Conservation (phyloP, 2,113 vertebrate genomes). For the Phaetusa simplex region DNA sequence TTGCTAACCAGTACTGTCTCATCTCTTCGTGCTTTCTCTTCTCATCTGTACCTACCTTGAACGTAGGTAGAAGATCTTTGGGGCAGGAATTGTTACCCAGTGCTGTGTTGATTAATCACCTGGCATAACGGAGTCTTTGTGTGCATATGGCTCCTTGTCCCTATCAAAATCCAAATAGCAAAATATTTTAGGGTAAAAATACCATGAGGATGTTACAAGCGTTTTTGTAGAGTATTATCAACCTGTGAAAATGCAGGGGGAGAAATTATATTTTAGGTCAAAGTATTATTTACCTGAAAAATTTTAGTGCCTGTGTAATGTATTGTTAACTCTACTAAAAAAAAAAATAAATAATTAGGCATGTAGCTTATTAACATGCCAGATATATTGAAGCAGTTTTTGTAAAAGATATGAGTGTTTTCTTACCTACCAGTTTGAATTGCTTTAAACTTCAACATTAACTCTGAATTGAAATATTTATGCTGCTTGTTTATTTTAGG, state of each 20-base stretch:
- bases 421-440: neutral
- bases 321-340: neutral
- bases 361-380: neutral
- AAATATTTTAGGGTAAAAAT: neutral
- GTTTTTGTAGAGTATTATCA: neutral
- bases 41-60: neutral
- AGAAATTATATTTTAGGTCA: neutral
- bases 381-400: neutral
- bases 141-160: neutral
- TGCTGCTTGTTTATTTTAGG: neutral
- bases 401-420: neutral
- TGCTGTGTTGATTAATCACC: neutral
- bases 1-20: neutral
- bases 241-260: neutral
- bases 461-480: neutral
- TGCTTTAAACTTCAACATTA: neutral
- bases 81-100: neutral
- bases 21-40: neutral
- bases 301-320: neutral
- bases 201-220: neutral
- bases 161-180: neutral
- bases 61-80: neutral
- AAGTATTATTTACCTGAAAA: neutral
- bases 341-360: neutral
- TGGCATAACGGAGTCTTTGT: neutral